These are phyloP conservation scores for Carollia perspicillata DNA, from an alignment of 2,113 vertebrate genomes.

Conservation along the genomic window DNA sequence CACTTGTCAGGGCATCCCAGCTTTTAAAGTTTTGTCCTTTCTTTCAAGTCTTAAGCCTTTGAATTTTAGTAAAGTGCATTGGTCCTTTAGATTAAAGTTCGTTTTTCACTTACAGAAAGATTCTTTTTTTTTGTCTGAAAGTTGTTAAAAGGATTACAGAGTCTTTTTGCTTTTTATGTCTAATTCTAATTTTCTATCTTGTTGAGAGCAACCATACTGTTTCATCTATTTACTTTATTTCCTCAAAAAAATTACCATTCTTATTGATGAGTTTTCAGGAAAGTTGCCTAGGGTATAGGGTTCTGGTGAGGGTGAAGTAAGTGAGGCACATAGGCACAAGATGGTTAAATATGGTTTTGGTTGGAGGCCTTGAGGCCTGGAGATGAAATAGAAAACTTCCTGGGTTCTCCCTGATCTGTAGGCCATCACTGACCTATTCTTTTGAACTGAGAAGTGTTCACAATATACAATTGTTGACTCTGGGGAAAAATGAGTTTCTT, in stretches of 20 bases:
- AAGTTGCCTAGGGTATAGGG: neutral
- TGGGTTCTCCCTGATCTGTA: neutral
- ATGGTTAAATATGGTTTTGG: neutral
- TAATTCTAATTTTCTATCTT: neutral
- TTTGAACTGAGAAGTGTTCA: neutral
- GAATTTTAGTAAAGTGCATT: neutral
- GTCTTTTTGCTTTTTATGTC: neutral
- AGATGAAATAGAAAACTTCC: neutral
- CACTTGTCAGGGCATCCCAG: too few relatives aligned
- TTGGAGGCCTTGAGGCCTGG: neutral
- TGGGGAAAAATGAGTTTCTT: neutral
- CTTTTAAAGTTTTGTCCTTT: conserved; percentile 30
- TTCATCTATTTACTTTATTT: neutral
- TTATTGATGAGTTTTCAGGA: neutral
- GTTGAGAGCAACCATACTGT: neutral
- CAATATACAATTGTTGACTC: neutral
- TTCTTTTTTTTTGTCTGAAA: neutral
- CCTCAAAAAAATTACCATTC: neutral
- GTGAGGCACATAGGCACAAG: neutral
- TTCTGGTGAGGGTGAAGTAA: neutral
- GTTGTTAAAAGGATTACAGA: neutral
- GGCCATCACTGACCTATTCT: neutral
- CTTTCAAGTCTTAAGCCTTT: neutral
- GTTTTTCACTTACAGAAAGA: conserved; percentile 22
- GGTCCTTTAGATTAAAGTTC: conserved; percentile 8